These are phyloP conservation scores for Echinops telfairi DNA, from an alignment of 2,113 vertebrate species.

Conservation along the genomic window DNA sequence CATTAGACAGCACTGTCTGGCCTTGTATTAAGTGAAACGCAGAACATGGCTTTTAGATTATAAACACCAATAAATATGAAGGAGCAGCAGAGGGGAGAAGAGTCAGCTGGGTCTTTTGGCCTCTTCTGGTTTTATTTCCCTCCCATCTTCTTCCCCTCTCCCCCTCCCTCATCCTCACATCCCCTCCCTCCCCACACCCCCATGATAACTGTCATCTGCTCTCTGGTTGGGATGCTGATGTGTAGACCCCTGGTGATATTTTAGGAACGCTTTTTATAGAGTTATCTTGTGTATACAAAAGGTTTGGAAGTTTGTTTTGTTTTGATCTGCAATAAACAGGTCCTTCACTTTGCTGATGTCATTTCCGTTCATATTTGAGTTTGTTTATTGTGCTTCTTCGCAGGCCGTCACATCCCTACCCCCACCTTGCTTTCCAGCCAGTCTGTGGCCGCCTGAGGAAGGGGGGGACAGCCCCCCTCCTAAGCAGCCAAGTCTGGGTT, in stretches of 20 bases:
- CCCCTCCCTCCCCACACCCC: background rate
- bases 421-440: conserved; percentile 50
- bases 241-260: conserved; percentile 75
- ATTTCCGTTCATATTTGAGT: conserved; percentile 85
- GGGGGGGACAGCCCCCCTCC: background rate
- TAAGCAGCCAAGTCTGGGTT: conserved; percentile 66
- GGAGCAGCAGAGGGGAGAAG: conserved; percentile 67
- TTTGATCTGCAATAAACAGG: conserved; percentile 84
- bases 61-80: conserved; percentile 85
- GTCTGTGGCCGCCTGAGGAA: conserved; percentile 58
- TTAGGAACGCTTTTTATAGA: conserved; percentile 81
- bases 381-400: conserved; percentile 79
- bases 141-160: background rate
- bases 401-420: conserved; percentile 67
- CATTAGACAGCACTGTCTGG: conserved; percentile 89
- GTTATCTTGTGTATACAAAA: conserved; percentile 81
- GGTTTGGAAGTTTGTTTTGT: conserved; percentile 84
- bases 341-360: conserved; percentile 84
- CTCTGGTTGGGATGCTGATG: conserved; percentile 69
- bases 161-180: background rate
- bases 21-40: conserved; percentile 84
- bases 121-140: conserved; percentile 53
- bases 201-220: conserved; percentile 60
- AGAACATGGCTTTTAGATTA: conserved; percentile 84
- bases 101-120: conserved; percentile 69